Evolutionary conservation across 2,797 vertebrate genomes (phyloP), one percentile per base, ranked within the genome.

Genomic region (Loris lydekkerianus): DNA sequence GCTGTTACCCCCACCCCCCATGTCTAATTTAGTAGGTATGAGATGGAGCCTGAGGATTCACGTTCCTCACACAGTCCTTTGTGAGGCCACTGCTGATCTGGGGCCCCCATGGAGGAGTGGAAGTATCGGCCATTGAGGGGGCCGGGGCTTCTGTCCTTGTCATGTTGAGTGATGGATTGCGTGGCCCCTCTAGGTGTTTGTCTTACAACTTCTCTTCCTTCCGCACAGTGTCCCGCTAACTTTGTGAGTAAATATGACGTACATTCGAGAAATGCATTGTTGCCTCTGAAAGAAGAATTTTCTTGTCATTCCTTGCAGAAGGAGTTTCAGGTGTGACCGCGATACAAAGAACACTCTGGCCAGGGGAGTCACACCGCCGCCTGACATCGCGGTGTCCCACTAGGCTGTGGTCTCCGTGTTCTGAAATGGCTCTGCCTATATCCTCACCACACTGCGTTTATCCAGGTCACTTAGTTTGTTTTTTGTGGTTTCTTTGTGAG

Each of bases 371-470:
- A 10, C 15, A 13, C 29, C 10, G 2, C n/a, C 11, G 3, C 7
- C 46, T 14, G 63, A 10, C 11, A 20, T 67, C 43, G 37, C 7
- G 9, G 20, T 37, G 58, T 78, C 27, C 37, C 15, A 0, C 25
- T 2, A 0, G 13, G 15, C 18, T 7, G 5, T 29, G 2, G 53
- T 17, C 60, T 34, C 5, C 0, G 18, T 29, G 29, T 29, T 27
- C 10, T 14, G 9, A 17, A 75, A 3, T 4, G 3, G 76, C 3
- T 10, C 2, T 37, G 1, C 31, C 76, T 49, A 0, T 11, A 27
- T 56, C 75, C 10, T 13, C 4, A 10, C 49, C 1, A 3, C 3
- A 6, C 25, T 15, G 69, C 29, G 14, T 63, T n/a, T 23, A 3
- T 25, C 31, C 75, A 25, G 43, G 11, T 58, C 25, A 9, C 69